Conservation (phyloP, 2,888 invertebrate species). For the Sturmia bella region DNA sequence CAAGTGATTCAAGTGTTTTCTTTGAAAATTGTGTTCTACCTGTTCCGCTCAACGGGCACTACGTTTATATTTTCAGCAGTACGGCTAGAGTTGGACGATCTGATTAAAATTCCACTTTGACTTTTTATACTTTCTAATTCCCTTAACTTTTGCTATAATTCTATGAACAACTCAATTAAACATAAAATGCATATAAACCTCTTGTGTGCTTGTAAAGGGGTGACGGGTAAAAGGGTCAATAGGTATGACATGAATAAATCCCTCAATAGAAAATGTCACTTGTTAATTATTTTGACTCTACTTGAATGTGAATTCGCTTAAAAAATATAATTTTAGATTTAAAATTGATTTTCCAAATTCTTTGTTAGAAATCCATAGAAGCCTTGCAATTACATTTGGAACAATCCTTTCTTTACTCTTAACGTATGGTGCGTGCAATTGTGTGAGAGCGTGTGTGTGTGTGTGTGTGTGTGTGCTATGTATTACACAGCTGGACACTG, state of each 20-base stretch:
- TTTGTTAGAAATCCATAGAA: conserved; percentile 47
- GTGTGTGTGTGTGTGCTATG: neutral
- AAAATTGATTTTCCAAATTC: conserved; percentile 45
- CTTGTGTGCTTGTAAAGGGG: too few relatives aligned
- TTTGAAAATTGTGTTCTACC: too few relatives aligned
- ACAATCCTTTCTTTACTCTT: conserved; percentile 36
- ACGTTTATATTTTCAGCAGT: too few relatives aligned
- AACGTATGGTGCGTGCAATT: neutral
- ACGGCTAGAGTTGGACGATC: too few relatives aligned
- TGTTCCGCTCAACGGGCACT: too few relatives aligned
- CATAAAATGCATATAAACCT: too few relatives aligned
- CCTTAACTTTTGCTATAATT: too few relatives aligned
- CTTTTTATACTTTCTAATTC: too few relatives aligned
- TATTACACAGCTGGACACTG: conserved; percentile 62
- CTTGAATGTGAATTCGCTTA: conserved; percentile 17
- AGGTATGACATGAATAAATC: conserved; percentile 19
- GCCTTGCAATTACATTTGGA: conserved; percentile 16
- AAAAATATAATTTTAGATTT: conserved; percentile 1
- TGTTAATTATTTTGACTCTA: conserved; percentile 14
- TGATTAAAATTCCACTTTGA: too few relatives aligned
- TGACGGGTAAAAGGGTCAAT: conserved; percentile 28
- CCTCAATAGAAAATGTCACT: conserved; percentile 44
- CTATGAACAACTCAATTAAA: too few relatives aligned
- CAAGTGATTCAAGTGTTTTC: too few relatives aligned
- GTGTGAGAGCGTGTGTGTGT: neutral